Percentiles rank a stretch among this genome's conserved stretches.
These are phyloP conservation scores for Galaxea fascicularis DNA, from an alignment of 92 coral and sea anemone species.

Conservation along the genomic window DNA sequence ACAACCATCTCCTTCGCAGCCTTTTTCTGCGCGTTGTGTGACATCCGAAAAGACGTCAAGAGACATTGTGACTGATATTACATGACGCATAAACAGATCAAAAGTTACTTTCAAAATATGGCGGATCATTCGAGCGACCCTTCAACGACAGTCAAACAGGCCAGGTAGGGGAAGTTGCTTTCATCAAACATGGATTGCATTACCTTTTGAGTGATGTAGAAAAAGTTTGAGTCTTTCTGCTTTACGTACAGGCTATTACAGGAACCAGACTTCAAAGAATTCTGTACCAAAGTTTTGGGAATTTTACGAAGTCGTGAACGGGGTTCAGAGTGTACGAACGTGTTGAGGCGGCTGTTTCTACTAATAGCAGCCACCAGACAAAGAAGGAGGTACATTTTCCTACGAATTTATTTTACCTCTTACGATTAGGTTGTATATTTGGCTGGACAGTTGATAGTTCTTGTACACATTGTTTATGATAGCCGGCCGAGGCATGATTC, in stretches of 20 bases:
- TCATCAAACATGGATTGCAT: not conserved
- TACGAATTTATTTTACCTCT: not conserved
- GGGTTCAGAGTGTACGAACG: constrained; percentile 75
- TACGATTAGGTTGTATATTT: not conserved
- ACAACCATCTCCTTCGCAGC: no score
- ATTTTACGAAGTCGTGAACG: constrained; percentile 78
- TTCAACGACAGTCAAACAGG: constrained; percentile 79
- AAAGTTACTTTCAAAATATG: constrained; percentile 52
- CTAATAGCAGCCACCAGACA: constrained; percentile 81
- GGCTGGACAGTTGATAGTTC: no score
- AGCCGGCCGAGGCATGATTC: no score
- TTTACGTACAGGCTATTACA: constrained; percentile 61
- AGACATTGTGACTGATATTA: no score
- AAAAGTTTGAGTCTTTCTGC: not conserved
- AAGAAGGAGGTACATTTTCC: constrained; percentile 65
- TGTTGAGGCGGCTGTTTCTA: constrained; percentile 74
- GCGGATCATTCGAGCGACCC: constrained; percentile 81
- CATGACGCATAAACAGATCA: no score
- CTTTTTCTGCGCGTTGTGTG: no score
- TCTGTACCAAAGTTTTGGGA: constrained; percentile 69
- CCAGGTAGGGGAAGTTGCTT: constrained; percentile 55
- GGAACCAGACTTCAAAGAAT: constrained; percentile 76
- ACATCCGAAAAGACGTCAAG: no score
- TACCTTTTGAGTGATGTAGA: not conserved
- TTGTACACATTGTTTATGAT: no score